These are phyloP conservation scores for Nansenia antarctica DNA, from an alignment of 2,113 vertebrate species.

Conservation along the genomic window DNA sequence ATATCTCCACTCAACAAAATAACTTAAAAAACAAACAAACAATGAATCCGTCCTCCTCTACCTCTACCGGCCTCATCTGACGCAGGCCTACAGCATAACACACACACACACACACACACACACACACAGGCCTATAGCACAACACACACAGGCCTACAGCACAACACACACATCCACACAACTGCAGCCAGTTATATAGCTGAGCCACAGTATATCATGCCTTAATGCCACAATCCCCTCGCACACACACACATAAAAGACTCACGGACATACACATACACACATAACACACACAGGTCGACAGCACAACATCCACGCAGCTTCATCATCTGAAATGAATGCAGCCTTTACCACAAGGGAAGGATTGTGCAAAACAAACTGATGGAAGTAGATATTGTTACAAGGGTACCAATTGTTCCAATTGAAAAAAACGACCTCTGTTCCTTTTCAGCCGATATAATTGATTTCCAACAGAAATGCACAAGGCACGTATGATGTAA, in stretches of 20 bases:
- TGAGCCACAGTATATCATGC: constrained; percentile 45
- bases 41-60: too few species aligned
- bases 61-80: too few species aligned
- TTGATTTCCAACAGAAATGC: background rate
- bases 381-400: background rate
- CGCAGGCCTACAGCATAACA: too few species aligned
- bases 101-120: too few species aligned
- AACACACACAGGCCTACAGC: too few species aligned
- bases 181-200: constrained; percentile 56
- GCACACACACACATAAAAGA: too few species aligned
- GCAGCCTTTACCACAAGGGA: background rate
- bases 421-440: background rate
- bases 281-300: background rate
- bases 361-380: too few species aligned
- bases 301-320: background rate
- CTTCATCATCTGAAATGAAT: background rate
- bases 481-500: background rate
- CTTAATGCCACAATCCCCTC: constrained; percentile 44
- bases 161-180: background rate
- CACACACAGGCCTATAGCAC: too few species aligned
- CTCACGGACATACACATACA: too few species aligned
- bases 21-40: too few species aligned
- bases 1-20: too few species aligned
- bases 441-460: background rate
- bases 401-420: background rate